phyloP scores from a whole-genome alignment of 2,113 vertebrate genomes.

The Cheirogaleus medius region DNA sequence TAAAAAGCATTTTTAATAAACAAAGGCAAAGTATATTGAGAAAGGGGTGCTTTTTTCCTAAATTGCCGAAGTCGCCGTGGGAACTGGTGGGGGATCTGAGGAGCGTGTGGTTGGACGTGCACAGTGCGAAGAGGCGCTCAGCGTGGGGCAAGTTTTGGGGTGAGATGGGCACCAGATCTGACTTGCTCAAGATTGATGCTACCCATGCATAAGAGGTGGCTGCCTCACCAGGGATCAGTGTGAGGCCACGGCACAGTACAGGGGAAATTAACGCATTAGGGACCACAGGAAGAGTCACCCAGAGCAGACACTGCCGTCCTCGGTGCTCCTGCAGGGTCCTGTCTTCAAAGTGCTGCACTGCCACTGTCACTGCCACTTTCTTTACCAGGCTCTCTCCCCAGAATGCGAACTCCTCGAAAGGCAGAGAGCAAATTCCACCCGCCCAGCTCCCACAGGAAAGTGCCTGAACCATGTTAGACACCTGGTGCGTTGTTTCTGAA shows the following conservation, averaged over 20 bases:
- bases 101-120: neutral
- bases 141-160: neutral
- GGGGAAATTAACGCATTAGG: neutral
- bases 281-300: neutral
- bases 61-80: neutral
- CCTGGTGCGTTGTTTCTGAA: neutral
- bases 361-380: neutral
- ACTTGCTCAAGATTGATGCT: neutral
- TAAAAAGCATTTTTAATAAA: neutral
- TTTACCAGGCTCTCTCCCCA: neutral
- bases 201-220: fast-evolving
- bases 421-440: neutral
- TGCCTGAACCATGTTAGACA: neutral
- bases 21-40: neutral
- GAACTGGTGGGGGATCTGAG: neutral
- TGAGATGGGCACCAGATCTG: neutral
- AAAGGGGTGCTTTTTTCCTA: neutral
- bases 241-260: neutral
- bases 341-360: neutral
- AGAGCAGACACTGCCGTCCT: neutral
- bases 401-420: neutral
- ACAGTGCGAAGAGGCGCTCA: fast-evolving
- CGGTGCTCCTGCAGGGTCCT: neutral
- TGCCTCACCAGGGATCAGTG: fast-evolving
- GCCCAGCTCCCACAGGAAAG: neutral